These are phyloP conservation scores for Paralichthys olivaceus DNA, from an alignment of 2,113 vertebrate species.

Conservation along the genomic window DNA sequence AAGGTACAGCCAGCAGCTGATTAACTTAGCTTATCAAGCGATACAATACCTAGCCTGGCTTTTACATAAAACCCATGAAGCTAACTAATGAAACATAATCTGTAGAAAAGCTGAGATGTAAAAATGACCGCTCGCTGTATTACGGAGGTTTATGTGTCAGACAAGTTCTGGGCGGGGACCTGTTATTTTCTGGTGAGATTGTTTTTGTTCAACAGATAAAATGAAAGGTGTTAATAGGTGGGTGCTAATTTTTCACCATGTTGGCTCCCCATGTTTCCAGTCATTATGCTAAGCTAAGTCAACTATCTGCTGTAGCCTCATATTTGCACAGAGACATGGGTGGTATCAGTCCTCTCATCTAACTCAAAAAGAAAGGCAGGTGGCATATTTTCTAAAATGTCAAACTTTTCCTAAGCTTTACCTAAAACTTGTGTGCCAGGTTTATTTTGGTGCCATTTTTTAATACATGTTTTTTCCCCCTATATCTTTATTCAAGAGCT, in stretches of 20 bases:
- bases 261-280: background rate
- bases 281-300: background rate
- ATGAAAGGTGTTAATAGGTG: background rate
- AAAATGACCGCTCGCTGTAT: background rate
- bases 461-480: background rate
- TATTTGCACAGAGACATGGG: background rate
- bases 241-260: background rate
- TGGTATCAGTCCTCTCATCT: background rate
- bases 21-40: background rate
- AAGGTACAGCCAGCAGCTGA: too few relatives aligned
- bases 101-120: too few relatives aligned
- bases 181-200: background rate
- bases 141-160: background rate
- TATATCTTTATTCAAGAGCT: too few relatives aligned
- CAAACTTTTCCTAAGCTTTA: background rate
- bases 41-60: background rate
- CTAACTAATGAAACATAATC: too few relatives aligned
- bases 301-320: background rate
- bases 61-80: background rate
- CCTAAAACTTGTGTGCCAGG: background rate
- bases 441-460: conserved; percentile 16
- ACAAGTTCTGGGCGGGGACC: background rate
- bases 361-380: background rate
- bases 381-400: background rate
- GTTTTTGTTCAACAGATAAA: background rate